These are phyloP conservation scores for Ips typographus DNA, from an alignment of 1,140 invertebrate genomes.

Conservation along the genomic window DNA sequence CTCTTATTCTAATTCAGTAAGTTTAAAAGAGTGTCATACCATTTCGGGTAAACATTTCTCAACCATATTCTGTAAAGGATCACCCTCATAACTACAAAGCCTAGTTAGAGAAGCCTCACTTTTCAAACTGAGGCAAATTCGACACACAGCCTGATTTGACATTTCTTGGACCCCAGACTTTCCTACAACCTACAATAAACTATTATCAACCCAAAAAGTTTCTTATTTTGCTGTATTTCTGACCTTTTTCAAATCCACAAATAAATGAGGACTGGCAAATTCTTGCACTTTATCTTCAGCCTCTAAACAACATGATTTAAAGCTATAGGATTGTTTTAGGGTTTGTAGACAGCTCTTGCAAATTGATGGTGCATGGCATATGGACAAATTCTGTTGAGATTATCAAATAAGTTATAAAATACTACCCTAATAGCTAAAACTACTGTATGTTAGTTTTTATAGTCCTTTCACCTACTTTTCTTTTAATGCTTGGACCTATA, in stretches of 20 bases:
- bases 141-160: constrained; percentile 12
- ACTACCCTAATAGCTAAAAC: neutral
- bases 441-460: too few relatives aligned
- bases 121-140: constrained; percentile 17
- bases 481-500: too few relatives aligned
- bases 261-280: constrained; percentile 15
- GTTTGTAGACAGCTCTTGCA: constrained; percentile 23
- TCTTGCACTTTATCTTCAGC: constrained; percentile 30
- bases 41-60: constrained; percentile 33
- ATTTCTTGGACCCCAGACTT: neutral
- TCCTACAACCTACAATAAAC: constrained; percentile 4
- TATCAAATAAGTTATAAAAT: neutral
- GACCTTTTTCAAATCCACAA: constrained; percentile 25
- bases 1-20: constrained; percentile 1
- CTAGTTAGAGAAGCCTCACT: constrained; percentile 10
- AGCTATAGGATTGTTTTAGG: constrained; percentile 22
- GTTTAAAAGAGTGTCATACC: constrained; percentile 11
- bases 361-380: constrained; percentile 17
- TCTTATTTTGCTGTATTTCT: neutral
- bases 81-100: constrained; percentile 17
- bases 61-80: constrained; percentile 29
- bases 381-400: constrained; percentile 18
- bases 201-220: too few relatives aligned
- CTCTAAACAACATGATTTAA: constrained; percentile 29
- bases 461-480: too few relatives aligned